These are phyloP conservation scores for Ophioninae sp. DNA, from an alignment of 2,888 invertebrate species.

Conservation along the genomic window DNA sequence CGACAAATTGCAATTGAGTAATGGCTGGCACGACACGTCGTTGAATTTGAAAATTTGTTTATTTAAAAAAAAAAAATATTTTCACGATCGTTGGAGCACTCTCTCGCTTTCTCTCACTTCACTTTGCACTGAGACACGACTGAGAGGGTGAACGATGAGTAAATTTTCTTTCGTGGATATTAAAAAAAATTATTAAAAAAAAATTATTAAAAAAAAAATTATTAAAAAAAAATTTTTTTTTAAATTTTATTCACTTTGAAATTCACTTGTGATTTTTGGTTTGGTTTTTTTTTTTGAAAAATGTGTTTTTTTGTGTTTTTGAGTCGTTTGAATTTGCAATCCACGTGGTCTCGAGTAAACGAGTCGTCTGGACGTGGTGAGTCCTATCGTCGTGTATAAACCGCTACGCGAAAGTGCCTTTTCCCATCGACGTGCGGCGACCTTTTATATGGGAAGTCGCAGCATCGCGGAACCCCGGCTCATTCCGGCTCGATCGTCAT, in stretches of 20 bases:
- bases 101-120: not conserved
- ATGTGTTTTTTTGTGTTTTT: no score
- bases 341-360: not conserved
- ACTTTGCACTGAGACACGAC: conserved; percentile 4
- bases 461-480: conserved; percentile 73
- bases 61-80: no score
- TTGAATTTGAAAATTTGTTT: no score
- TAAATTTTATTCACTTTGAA: conserved; percentile 30
- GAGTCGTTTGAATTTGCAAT: no score
- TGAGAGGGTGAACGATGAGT: not conserved
- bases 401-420: conserved; percentile 73
- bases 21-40: conserved; percentile 19
- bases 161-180: not conserved
- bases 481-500: conserved; percentile 68
- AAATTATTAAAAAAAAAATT: no score
- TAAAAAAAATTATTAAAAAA: conserved; percentile 18
- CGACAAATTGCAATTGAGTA: conserved; percentile 3
- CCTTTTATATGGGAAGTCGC: conserved; percentile 76
- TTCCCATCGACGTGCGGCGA: conserved; percentile 72
- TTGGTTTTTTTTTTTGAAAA: no score
- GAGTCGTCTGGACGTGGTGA: conserved; percentile 25
- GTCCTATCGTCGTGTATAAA: conserved; percentile 56
- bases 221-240: no score
- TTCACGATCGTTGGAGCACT: not conserved
- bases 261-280: no score